Conservation (phyloP, 2,113 vertebrate species). For the Phalacrocorax aristotelis region DNA sequence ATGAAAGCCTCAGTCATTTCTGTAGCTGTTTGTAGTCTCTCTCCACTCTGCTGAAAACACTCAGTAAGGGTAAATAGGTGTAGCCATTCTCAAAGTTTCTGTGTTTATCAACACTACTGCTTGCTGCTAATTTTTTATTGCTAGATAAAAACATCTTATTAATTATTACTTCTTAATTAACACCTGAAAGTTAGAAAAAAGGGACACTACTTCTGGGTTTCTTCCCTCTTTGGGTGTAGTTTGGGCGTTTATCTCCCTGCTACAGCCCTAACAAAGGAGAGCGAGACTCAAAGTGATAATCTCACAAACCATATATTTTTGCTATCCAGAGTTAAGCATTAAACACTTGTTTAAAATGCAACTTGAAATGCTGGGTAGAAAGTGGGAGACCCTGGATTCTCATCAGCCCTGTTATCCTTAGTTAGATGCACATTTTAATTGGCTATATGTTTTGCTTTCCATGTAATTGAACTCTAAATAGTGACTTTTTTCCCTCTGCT, state of each 20-base stretch:
- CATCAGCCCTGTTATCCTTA: neutral
- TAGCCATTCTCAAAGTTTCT: neutral
- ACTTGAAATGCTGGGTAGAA: neutral
- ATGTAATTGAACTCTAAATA: neutral
- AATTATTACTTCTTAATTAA: neutral
- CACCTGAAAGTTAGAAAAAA: neutral
- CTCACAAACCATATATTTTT: neutral
- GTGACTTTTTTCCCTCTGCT: neutral
- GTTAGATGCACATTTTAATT: neutral
- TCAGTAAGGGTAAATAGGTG: neutral
- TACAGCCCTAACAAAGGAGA: too few relatives aligned
- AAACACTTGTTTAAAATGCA: neutral
- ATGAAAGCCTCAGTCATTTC: neutral
- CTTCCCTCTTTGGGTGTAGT: neutral
- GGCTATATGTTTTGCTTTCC: neutral
- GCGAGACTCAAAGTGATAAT: neutral
- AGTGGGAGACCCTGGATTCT: neutral
- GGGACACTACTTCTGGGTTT: neutral
- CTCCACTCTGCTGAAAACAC: neutral
- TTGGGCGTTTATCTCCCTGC: neutral
- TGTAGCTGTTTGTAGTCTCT: neutral
- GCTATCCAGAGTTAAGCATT: neutral
- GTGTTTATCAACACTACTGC: neutral
- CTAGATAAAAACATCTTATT: neutral
- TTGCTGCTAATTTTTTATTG: neutral